Evolutionary conservation across 1,140 invertebrate genomes (phyloP).

Genomic region (Copidosoma floridanum): DNA sequence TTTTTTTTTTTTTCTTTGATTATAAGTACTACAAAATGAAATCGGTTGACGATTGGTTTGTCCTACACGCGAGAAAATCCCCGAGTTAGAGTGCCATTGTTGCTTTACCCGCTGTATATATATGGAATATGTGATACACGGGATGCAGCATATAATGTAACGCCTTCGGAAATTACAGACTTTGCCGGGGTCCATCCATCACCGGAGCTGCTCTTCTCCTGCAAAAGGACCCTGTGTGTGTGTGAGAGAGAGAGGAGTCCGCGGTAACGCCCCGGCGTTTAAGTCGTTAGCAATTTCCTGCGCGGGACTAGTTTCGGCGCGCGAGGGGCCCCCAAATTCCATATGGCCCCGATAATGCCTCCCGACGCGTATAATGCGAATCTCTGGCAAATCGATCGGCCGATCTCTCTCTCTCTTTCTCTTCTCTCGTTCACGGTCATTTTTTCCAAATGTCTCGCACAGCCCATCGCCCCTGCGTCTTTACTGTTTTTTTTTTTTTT

Average conservation of each 20-base stretch:
- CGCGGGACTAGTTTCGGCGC: constrained; percentile 47
- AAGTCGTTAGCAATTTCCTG: constrained; percentile 59
- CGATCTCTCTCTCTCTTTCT: too few relatives aligned
- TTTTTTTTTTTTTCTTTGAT: too few relatives aligned
- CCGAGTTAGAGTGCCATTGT: too few relatives aligned
- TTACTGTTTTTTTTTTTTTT: too few relatives aligned
- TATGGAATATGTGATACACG: too few relatives aligned
- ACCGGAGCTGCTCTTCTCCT: constrained; percentile 32
- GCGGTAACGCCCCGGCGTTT: constrained; percentile 52
- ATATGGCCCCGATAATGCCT: constrained; percentile 53
- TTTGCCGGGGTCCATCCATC: constrained; percentile 52
- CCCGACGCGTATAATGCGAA: constrained; percentile 13
- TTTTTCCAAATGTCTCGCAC: constrained; percentile 27
- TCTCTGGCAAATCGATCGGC: constrained; percentile 32
- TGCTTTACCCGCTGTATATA: too few relatives aligned
- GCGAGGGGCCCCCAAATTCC: constrained; percentile 48
- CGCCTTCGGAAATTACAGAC: constrained; percentile 53
- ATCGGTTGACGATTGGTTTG: too few relatives aligned
- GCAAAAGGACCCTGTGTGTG: background rate
- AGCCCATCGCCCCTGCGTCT: too few relatives aligned
- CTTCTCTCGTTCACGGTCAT: constrained; percentile 31
- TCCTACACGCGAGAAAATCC: too few relatives aligned
- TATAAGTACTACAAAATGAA: too few relatives aligned
- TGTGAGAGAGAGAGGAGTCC: constrained; percentile 35
- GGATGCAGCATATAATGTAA: too few relatives aligned